phyloP scores from a whole-genome alignment of 2,113 vertebrate genomes.

The Psittacula cyanocephala region DNA sequence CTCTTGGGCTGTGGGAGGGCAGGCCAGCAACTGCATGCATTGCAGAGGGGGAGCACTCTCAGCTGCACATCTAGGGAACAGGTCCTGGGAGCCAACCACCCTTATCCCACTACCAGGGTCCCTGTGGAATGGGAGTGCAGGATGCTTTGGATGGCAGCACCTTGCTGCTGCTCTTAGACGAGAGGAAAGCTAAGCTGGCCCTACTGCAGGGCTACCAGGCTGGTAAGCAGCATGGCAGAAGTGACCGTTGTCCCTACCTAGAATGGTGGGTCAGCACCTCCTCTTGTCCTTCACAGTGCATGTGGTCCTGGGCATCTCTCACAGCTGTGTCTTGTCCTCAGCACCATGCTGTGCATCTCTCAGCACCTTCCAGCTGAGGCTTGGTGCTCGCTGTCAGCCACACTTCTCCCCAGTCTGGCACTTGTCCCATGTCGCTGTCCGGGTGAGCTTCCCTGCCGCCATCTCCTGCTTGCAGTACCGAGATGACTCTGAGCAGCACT shows the following conservation, averaged over 20 bases:
- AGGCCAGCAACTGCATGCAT: neutral
- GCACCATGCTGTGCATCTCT: neutral
- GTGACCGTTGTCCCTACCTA: neutral
- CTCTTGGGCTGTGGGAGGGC: neutral
- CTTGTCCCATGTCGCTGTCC: neutral
- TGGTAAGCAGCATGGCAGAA: neutral
- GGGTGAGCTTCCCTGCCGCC: neutral
- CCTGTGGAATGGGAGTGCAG: neutral
- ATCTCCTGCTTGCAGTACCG: neutral
- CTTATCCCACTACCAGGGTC: neutral
- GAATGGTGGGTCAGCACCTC: neutral
- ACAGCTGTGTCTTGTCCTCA: neutral
- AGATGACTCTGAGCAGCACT: neutral
- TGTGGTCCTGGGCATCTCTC: neutral
- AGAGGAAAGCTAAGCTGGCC: neutral
- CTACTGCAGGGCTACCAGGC: neutral
- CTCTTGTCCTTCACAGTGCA: neutral
- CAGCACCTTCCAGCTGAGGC: neutral
- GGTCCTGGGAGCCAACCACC: neutral
- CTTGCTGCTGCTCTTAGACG: neutral
- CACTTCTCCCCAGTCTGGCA: neutral
- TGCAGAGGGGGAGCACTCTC: neutral
- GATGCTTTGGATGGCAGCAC: neutral
- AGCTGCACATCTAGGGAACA: neutral
- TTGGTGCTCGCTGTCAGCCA: neutral